A percentile compares a stretch with the other conserved stretches of the same genome.
Conservation (phyloP, 2,888 invertebrate species). For the Catotricha subobsoleta region DNA sequence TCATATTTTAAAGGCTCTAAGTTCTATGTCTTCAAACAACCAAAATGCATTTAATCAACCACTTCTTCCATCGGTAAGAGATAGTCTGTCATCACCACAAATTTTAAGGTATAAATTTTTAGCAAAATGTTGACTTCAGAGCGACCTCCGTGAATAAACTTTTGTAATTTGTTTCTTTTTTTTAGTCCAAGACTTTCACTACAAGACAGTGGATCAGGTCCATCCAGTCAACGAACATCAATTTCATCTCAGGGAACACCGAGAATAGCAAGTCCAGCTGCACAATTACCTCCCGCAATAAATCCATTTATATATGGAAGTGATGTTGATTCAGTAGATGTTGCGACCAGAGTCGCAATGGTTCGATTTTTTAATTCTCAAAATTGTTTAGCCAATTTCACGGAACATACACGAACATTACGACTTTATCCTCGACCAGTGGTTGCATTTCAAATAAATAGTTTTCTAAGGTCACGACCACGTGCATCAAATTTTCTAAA, state of each 20-base stretch:
- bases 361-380: slow-evolving; percentile 96
- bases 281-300: slow-evolving; percentile 30
- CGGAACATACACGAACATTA: slow-evolving; percentile 92
- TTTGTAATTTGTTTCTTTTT: too few relatives aligned
- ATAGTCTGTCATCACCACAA: slow-evolving; percentile 42
- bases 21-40: slow-evolving; percentile 42
- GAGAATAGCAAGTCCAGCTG: slow-evolving; percentile 33
- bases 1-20: slow-evolving; percentile 24
- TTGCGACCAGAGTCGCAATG: slow-evolving; percentile 96
- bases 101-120: slow-evolving; percentile 29
- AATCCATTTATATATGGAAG: slow-evolving; percentile 86
- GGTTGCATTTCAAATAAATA: slow-evolving; percentile 95
- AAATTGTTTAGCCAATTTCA: slow-evolving; percentile 91
- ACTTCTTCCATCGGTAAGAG: slow-evolving; percentile 46
- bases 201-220: slow-evolving; percentile 16
- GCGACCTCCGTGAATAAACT: background rate
- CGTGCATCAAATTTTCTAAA: slow-evolving; percentile 74
- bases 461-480: slow-evolving; percentile 86
- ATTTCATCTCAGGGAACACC: slow-evolving; percentile 30
- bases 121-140: background rate
- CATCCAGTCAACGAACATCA: slow-evolving; percentile 27
- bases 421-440: slow-evolving; percentile 94
- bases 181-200: slow-evolving; percentile 4
- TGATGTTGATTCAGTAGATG: slow-evolving; percentile 95
- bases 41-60: slow-evolving; percentile 37